Conservation (phyloP, 2,888 invertebrate species). For the Watsonalla cultraria region DNA sequence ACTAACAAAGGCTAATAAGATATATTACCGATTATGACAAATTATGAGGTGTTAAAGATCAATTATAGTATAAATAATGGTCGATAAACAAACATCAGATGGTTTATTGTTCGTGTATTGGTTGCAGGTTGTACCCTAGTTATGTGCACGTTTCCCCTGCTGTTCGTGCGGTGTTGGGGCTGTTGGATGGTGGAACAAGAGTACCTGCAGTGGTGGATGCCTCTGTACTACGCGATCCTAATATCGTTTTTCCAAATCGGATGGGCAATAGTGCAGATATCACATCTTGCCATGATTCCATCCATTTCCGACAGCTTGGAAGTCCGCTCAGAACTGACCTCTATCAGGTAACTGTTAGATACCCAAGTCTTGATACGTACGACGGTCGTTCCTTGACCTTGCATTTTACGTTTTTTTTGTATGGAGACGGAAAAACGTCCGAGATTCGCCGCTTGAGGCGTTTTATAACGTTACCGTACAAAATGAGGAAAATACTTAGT, state of each 20-base stretch:
- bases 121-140: conserved; percentile 82
- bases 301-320: conserved; percentile 83
- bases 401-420: too few species aligned
- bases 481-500: too few species aligned
- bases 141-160: conserved; percentile 85
- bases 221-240: conserved; percentile 75
- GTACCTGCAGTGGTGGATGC: conserved; percentile 72
- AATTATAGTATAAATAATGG: neutral
- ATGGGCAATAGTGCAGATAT: conserved; percentile 96
- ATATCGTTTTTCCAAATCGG: conserved; percentile 93
- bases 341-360: conserved; percentile 82
- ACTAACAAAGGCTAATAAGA: too few species aligned
- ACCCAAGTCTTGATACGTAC: neutral
- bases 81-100: neutral
- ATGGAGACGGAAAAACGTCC: too few species aligned
- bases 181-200: conserved; percentile 58
- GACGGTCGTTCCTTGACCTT: too few species aligned
- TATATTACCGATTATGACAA: too few species aligned
- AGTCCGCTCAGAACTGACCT: conserved; percentile 87
- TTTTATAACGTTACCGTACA: too few species aligned
- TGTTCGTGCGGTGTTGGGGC: conserved; percentile 85
- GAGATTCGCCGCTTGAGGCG: too few species aligned
- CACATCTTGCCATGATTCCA: conserved; percentile 94
- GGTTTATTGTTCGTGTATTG: neutral
- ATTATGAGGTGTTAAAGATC: too few species aligned